phyloP scores from a whole-genome alignment of 2,797 vertebrate species.

The Cynodonichthys magdalenae region DNA sequence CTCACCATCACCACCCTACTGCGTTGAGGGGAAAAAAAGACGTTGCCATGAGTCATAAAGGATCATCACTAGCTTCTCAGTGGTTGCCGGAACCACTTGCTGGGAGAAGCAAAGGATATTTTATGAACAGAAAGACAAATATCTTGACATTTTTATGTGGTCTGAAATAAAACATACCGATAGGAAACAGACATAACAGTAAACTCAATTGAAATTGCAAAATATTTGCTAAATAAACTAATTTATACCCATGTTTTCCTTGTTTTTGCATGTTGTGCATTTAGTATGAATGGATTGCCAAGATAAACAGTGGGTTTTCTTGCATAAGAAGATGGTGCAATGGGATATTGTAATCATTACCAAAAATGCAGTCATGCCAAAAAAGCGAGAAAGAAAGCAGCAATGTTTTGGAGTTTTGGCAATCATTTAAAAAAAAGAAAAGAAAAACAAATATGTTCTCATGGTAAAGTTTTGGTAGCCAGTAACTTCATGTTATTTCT shows the following conservation, averaged over 20 bases:
- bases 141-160: conserved; percentile 30
- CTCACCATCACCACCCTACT: not conserved
- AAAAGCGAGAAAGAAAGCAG: not conserved
- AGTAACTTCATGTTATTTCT: not conserved
- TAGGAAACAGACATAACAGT: not conserved
- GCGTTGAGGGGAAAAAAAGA: conserved; percentile 22
- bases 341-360: not conserved
- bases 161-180: conserved; percentile 21
- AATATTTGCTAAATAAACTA: not conserved
- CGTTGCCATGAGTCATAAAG: conserved; percentile 50
- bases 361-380: not conserved
- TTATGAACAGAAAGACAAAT: conserved; percentile 37
- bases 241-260: not conserved
- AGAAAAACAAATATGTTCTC: not conserved
- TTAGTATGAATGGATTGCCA: not conserved
- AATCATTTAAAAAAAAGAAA: no score
- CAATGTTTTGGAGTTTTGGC: no score
- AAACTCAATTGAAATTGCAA: not conserved
- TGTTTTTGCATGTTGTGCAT: not conserved
- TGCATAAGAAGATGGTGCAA: not conserved
- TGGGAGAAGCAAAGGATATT: conserved; percentile 24
- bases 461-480: not conserved
- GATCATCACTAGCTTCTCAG: conserved; percentile 38
- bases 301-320: not conserved
- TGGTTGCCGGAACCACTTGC: conserved; percentile 45